phyloP scores from a whole-genome alignment of 1,140 invertebrate species.

The Camponotus floridanus region DNA sequence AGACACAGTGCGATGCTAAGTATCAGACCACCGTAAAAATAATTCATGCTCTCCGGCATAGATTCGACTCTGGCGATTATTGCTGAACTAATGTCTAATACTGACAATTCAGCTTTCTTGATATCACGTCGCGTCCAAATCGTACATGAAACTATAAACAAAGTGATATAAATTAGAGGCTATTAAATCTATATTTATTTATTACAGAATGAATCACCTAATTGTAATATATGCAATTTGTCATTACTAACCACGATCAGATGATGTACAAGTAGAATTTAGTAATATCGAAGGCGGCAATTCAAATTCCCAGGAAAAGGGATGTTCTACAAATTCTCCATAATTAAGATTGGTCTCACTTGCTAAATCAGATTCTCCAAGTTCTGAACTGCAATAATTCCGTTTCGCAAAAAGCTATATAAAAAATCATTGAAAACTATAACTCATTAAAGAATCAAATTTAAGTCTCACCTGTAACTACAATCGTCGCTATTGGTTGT shows the following conservation, averaged over 20 bases:
- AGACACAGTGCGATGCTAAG: constrained; percentile 87
- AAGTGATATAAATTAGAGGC: neutral
- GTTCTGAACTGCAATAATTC: constrained; percentile 88
- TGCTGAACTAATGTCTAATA: constrained; percentile 96
- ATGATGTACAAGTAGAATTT: constrained; percentile 89
- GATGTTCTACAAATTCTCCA: constrained; percentile 87
- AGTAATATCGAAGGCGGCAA: constrained; percentile 91
- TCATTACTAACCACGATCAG: constrained; percentile 90
- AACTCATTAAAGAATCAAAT: neutral
- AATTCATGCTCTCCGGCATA: constrained; percentile 93
- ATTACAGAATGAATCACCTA: neutral
- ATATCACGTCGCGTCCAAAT: constrained; percentile 96
- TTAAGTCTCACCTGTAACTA: constrained; percentile 88
- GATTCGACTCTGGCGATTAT: constrained; percentile 96
- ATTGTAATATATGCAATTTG: neutral
- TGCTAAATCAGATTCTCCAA: constrained; percentile 88
- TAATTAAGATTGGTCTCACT: constrained; percentile 85
- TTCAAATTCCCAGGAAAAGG: constrained; percentile 91
- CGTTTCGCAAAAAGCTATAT: constrained; percentile 18
- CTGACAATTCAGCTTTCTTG: constrained; percentile 96
- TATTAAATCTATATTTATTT: neutral
- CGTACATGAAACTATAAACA: constrained; percentile 93
- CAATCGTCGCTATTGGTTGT: constrained; percentile 95
- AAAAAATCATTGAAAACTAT: neutral
- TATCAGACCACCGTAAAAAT: constrained; percentile 91